Conservation (phyloP, 2,797 vertebrate species). For the Pseudochirops cupreus region DNA sequence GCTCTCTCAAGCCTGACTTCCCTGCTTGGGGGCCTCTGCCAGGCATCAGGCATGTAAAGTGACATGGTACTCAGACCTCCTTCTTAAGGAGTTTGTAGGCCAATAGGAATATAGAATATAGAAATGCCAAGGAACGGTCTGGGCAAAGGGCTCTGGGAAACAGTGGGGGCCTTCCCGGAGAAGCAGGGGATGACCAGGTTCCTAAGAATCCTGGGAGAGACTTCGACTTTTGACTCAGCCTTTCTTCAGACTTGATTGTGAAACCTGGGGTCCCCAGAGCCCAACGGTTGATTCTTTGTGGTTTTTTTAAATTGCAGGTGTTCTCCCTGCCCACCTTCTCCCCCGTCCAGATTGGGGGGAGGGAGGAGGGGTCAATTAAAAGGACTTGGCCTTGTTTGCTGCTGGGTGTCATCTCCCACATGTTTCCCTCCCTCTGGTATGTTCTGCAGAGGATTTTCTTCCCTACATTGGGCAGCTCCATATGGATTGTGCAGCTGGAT, state of each 20-base stretch:
- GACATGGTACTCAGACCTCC: neutral
- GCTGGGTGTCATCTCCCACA: slow-evolving; percentile 12
- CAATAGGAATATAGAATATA: neutral
- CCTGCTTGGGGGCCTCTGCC: neutral
- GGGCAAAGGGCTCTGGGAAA: neutral
- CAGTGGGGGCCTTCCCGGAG: neutral
- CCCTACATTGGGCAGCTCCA: slow-evolving; percentile 17
- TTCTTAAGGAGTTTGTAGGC: neutral
- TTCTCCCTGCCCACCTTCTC: neutral
- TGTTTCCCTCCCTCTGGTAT: slow-evolving; percentile 32
- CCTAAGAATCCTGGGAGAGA: neutral
- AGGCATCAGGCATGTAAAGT: neutral
- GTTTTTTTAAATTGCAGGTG: neutral
- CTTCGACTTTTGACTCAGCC: neutral
- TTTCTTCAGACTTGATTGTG: neutral
- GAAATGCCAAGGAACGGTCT: neutral
- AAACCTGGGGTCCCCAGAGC: neutral
- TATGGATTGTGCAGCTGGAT: neutral
- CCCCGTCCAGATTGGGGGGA: too few relatives aligned
- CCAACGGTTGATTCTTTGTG: neutral
- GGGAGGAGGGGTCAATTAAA: slow-evolving; percentile 13
- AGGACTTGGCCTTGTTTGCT: neutral
- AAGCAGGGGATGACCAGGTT: neutral
- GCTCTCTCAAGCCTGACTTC: neutral
- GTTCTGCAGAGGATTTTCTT: slow-evolving; percentile 4